A percentile compares a stretch with the other conserved stretches of the same genome.
phyloP scores from a whole-genome alignment of 64 coral and sea anemone species.

The Anthopleura sola region DNA sequence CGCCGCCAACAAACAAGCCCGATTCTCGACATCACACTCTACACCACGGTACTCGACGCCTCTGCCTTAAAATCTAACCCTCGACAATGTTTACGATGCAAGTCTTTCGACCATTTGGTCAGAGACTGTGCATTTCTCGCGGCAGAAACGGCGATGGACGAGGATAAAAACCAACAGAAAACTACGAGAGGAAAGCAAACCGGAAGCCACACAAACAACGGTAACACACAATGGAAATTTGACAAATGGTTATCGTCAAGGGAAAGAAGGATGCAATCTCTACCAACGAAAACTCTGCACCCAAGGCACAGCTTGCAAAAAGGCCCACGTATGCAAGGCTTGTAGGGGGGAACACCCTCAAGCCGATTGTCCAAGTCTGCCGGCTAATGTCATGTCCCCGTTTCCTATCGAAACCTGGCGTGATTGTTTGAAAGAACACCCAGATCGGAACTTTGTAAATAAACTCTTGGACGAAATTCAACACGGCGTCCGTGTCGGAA shows the following conservation, averaged over 20 bases:
- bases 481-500: conserved; percentile 29
- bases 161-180: not conserved
- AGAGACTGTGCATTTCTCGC: conserved; percentile 30
- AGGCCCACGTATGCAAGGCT: conserved; percentile 36
- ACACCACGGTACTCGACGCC: conserved; percentile 28
- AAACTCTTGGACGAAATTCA: conserved; percentile 33
- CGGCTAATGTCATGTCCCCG: not conserved
- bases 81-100: conserved; percentile 23
- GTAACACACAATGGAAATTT: conserved; percentile 25
- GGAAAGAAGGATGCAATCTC: conserved; percentile 35
- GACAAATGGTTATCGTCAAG: conserved; percentile 22
- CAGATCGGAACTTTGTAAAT: conserved; percentile 14
- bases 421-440: conserved; percentile 4
- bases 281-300: conserved; percentile 28
- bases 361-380: conserved; percentile 29
- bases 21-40: conserved; percentile 18
- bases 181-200: not conserved
- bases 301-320: conserved; percentile 22
- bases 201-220: not conserved
- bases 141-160: conserved; percentile 15
- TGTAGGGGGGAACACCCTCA: conserved; percentile 34
- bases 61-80: conserved; percentile 5
- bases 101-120: conserved; percentile 25
- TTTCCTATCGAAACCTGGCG: conserved; percentile 19
- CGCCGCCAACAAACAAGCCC: not conserved